Base-by-base conservation (phyloP, 2,797 vertebrate genomes). In the Leptatherina wallacei region DNA sequence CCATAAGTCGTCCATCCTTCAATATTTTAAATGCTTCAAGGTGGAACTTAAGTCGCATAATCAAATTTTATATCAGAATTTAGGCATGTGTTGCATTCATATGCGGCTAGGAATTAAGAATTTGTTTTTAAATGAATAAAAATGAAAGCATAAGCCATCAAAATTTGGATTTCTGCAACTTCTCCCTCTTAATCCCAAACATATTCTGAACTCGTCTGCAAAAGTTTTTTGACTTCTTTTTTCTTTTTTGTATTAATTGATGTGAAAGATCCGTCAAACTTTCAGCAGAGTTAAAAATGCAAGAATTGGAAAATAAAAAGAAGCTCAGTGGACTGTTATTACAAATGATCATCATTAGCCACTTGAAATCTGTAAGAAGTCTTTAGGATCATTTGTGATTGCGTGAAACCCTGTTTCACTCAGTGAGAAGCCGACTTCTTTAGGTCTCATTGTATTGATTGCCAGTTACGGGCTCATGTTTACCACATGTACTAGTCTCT, bases 391-490 rank as follows among this genome's bases (percentile, higher is more conserved):
- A 20, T 61, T 24, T 51, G 18, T 42, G 13, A 68, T 67, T 35
- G 10, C 13, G 36, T 55, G 3, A 8, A 16, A 52, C 14, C 4
- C n/a, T 2, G 2, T 14, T 20, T 6, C 29, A 75, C 20, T 22
- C 16, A 7, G 27, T 24, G n/a, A 61, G 10, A 65, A 11, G 14
- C 47, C 61, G 4, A 56, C 52, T 44, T 40, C n/a, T 65, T 35
- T 49, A 29, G 32, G 54, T 55, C 67, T 61, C 60, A 35, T 59
- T 33, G 58, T 64, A 42, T 63, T 59, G 38, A 62, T 65, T 58
- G 12, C 40, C 44, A 63, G 57, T 61, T 73, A 33, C 18, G 33
- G 36, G 38, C 47, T 60, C 7, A 11, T 32, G 62, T 77, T 68
- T 72, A 51, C 47, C n/a, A 49, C 3, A 22, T 22, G n/a, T 72